Conservation (phyloP, 2,797 vertebrate species). For the Spinus pinus region DNA sequence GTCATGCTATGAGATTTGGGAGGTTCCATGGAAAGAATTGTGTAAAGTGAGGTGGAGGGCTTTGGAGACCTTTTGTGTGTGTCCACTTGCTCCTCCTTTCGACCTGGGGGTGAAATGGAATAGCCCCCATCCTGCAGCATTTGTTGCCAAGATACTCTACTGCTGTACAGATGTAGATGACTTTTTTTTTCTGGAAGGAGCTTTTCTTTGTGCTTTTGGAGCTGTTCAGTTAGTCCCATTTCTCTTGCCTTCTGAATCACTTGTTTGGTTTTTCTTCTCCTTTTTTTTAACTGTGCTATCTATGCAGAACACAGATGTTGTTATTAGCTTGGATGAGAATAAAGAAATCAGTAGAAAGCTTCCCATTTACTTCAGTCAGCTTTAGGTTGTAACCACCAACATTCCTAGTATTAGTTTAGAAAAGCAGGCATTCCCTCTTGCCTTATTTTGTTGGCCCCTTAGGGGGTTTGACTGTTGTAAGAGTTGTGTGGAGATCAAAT, state of each 20-base stretch:
- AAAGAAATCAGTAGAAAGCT: not conserved
- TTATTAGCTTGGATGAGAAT: not conserved
- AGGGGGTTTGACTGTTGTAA: not conserved
- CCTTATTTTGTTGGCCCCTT: not conserved
- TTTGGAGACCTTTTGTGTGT: not conserved
- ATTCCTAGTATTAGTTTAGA: not conserved
- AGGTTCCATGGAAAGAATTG: rapidly evolving
- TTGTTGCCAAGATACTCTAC: not conserved
- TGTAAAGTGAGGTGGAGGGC: not conserved
- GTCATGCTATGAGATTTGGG: not conserved
- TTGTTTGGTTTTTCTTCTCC: not conserved
- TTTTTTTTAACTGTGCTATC: not conserved
- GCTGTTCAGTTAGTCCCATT: not conserved
- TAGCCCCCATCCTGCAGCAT: not conserved
- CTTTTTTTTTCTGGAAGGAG: not conserved
- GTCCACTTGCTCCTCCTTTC: not conserved
- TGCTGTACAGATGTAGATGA: not conserved
- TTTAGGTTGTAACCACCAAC: not conserved
- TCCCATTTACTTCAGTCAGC: not conserved
- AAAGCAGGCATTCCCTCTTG: not conserved
- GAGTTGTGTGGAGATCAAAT: not conserved
- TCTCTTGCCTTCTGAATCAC: not conserved
- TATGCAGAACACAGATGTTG: not conserved
- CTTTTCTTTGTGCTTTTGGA: not conserved
- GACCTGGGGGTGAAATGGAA: not conserved